Conservation (phyloP, 2,888 invertebrate genomes). For the Dexiosoma caninum region DNA sequence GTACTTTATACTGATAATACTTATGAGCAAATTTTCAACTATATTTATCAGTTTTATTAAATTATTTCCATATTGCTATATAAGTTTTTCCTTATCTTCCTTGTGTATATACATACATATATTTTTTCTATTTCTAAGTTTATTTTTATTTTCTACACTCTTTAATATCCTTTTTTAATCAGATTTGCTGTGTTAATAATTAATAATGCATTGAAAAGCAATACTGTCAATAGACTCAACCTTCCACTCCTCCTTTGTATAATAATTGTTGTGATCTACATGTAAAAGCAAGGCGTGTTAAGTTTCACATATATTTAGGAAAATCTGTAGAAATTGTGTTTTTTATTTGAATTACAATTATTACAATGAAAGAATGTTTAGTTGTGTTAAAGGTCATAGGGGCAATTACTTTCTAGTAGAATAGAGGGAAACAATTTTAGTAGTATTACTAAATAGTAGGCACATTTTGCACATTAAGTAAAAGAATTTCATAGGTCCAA, state of each 20-base stretch:
- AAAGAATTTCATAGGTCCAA: no score
- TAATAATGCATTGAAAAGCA: constrained; percentile 58
- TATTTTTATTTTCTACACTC: constrained; percentile 32
- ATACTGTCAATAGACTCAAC: constrained; percentile 54
- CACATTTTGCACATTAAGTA: no score
- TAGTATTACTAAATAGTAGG: no score
- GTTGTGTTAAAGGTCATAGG: no score
- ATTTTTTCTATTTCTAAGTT: background rate
- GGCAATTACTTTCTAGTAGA: no score
- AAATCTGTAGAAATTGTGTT: no score
- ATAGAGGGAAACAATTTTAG: no score
- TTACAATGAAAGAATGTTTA: no score
- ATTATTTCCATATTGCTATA: constrained; percentile 25
- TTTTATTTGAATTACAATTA: no score
- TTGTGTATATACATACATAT: background rate
- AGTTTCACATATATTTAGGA: background rate
- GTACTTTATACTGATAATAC: constrained; percentile 2
- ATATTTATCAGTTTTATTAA: constrained; percentile 36
- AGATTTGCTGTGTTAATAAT: constrained; percentile 56
- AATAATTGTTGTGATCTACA: background rate
- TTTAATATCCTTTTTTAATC: constrained; percentile 58
- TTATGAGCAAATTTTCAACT: background rate
- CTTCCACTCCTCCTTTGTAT: constrained; percentile 18
- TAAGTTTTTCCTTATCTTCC: background rate
- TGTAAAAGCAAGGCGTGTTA: background rate